Conservation (phyloP, 1,140 invertebrate genomes). For the Drosophila carrolli region DNA sequence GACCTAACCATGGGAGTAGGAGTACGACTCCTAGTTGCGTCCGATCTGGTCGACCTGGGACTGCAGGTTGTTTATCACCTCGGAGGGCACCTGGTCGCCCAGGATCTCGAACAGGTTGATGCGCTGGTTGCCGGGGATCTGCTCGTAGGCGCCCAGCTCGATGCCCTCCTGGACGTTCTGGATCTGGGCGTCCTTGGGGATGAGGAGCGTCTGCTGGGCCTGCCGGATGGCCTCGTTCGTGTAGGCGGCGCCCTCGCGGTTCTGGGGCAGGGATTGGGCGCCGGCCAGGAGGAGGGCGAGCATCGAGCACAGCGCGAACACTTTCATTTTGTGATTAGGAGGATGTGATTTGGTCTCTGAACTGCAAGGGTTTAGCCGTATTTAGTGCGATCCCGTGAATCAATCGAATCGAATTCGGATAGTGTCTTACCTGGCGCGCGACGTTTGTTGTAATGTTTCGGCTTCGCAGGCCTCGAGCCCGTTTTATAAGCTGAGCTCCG, state of each 20-base stretch:
- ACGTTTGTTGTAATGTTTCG: constrained; percentile 76
- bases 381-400: background rate
- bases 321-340: constrained; percentile 69
- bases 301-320: constrained; percentile 83
- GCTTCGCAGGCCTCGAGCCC: constrained; percentile 56
- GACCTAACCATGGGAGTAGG: constrained; percentile 24
- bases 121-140: constrained; percentile 92
- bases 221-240: constrained; percentile 94
- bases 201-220: constrained; percentile 92
- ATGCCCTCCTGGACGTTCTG: constrained; percentile 93
- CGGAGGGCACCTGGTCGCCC: constrained; percentile 92
- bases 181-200: constrained; percentile 93
- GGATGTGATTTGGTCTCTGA: constrained; percentile 11
- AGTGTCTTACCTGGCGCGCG: constrained; percentile 76
- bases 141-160: constrained; percentile 92
- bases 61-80: constrained; percentile 94
- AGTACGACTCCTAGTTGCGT: constrained; percentile 85
- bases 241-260: constrained; percentile 90
- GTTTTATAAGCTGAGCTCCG: constrained; percentile 77
- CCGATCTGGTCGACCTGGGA: constrained; percentile 92
- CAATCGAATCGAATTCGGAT: background rate
- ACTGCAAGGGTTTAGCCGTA: constrained; percentile 13
- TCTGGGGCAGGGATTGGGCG: constrained; percentile 87
- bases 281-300: constrained; percentile 83
- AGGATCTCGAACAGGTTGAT: constrained; percentile 93